phyloP scores from a whole-genome alignment of 2,113 vertebrate species.

The Eretmochelys imbricata region DNA sequence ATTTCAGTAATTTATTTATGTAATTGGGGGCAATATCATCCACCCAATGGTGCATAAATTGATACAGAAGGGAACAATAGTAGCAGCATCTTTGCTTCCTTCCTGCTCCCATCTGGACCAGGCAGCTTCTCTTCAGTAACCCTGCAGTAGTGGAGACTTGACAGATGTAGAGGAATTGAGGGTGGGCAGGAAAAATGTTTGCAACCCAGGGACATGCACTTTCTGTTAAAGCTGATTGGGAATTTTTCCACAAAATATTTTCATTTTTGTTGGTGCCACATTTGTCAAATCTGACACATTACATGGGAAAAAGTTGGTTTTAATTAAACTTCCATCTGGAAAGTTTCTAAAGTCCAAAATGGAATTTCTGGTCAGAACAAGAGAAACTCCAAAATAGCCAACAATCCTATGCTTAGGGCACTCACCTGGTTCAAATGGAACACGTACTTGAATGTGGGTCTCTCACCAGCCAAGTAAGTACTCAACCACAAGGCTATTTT shows the following conservation, averaged over 20 bases:
- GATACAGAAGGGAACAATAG: not conserved
- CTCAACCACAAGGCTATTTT: not conserved
- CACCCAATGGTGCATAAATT: not conserved
- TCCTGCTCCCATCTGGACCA: not conserved
- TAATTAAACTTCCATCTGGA: not conserved
- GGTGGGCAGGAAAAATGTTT: not conserved
- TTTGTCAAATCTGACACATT: not conserved
- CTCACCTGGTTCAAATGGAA: not conserved
- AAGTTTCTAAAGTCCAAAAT: not conserved
- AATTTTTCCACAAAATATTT: not conserved
- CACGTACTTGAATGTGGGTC: not conserved
- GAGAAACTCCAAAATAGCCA: not conserved
- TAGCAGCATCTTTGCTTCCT: slow-evolving; percentile 25
- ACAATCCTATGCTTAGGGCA: not conserved
- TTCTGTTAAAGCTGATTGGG: not conserved
- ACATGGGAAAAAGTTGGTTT: not conserved
- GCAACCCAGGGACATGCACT: slow-evolving; percentile 11
- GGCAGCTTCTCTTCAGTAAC: not conserved
- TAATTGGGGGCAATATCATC: slow-evolving; percentile 24
- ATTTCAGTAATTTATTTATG: slow-evolving; percentile 21
- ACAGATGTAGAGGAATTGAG: not conserved
- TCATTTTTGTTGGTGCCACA: not conserved
- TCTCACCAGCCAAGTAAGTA: not conserved
- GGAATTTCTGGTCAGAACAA: not conserved
- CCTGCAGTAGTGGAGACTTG: not conserved